A percentile compares a stretch with the other conserved stretches of the same genome.
phyloP scores from a whole-genome alignment of 2,113 vertebrate species.

The Microtus montanus region DNA sequence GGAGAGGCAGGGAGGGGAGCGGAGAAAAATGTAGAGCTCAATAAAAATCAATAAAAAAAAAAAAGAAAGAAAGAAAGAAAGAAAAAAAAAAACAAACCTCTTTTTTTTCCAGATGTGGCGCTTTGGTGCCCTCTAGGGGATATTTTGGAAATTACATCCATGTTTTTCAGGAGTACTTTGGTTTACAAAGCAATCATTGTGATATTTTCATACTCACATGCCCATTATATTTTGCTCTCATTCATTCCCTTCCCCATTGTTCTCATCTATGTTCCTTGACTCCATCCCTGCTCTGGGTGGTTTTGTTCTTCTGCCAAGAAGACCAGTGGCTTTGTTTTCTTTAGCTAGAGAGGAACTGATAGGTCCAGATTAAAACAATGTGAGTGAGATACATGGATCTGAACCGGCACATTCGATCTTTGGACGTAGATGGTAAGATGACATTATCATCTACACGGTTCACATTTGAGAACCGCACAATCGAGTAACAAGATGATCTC shows the following conservation, averaged over 20 bases:
- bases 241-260: background rate
- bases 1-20: too few species aligned
- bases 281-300: background rate
- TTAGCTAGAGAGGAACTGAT: background rate
- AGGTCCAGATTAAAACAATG: background rate
- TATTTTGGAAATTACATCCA: background rate
- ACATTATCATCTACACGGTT: background rate
- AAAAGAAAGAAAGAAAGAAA: too few species aligned
- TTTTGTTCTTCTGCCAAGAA: background rate
- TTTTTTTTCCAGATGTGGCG: background rate
- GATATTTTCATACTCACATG: background rate
- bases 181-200: background rate
- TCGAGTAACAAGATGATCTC: background rate
- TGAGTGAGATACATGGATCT: background rate
- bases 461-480: background rate
- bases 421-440: background rate
- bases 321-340: background rate
- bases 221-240: background rate
- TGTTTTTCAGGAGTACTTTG: background rate
- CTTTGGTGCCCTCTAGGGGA: constrained; percentile 58
- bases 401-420: background rate
- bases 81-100: background rate
- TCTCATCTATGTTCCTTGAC: background rate
- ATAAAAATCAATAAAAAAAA: background rate
- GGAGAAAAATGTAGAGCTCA: too few species aligned